Percentiles rank a stretch among this genome's conserved stretches.
phyloP scores from a whole-genome alignment of 1,140 invertebrate genomes.

The Homalodisca vitripennis region DNA sequence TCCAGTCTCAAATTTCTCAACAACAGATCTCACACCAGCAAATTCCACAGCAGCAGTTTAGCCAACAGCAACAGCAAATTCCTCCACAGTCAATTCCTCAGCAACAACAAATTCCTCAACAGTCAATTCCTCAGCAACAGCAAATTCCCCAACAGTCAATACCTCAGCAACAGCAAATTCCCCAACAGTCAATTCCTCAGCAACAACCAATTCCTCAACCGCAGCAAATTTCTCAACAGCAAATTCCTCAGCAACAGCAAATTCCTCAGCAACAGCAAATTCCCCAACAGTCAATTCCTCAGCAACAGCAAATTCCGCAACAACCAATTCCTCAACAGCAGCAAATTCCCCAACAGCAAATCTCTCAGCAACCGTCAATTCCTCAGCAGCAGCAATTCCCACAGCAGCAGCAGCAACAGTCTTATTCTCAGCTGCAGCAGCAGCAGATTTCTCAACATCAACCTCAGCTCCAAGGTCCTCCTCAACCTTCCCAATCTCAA shows the following conservation, averaged over 20 bases:
- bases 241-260: conserved; percentile 36
- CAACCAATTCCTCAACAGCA: conserved; percentile 40
- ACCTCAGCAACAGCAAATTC: conserved; percentile 34
- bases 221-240: conserved; percentile 35
- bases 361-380: conserved; percentile 27
- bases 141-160: conserved; percentile 24
- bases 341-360: conserved; percentile 31
- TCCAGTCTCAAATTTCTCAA: conserved; percentile 34
- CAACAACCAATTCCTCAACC: conserved; percentile 37
- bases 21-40: conserved; percentile 35
- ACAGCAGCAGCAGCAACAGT: conserved; percentile 6
- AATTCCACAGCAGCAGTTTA: conserved; percentile 32
- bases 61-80: conserved; percentile 16
- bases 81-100: conserved; percentile 16
- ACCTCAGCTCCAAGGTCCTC: background rate
- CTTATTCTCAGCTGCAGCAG: conserved; percentile 30
- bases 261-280: conserved; percentile 34
- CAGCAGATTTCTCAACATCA: conserved; percentile 35
- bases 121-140: conserved; percentile 1
- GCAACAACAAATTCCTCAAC: conserved; percentile 36
- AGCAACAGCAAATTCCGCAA: conserved; percentile 36
- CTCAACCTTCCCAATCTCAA: conserved; percentile 21
- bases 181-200: conserved; percentile 7
- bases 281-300: conserved; percentile 28
- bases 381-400: background rate